Evolutionary conservation across 2,797 vertebrate genomes (phyloP), one percentile per base, ranked within the genome.

Genomic region (Gallinago nigripennis): DNA sequence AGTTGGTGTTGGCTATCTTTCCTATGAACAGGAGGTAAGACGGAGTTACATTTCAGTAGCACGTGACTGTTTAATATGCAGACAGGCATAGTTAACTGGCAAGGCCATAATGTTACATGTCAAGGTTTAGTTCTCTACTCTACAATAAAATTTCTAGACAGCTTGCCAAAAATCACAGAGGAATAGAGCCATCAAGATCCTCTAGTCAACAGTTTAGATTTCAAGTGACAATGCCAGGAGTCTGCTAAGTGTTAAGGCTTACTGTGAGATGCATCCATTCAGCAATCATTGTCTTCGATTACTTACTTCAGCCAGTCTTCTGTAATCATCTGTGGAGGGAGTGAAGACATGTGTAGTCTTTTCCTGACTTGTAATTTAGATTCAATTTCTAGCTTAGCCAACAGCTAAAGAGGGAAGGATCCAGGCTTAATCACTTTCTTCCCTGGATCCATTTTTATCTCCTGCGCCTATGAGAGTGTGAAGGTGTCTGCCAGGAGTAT

Each of bases 161-260:
- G 11, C 20, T 90, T 94, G 57, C 88, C 80, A 95, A 93, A 94
- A 92, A 37, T 64, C 88, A 50, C 53, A 31, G 69, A 88, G 20
- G 14, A 91, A 71, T 48, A 81, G 41, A 81, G 18, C 48, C 45
- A 53, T 78, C 75, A 90, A 88, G 25, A 21, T 90, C 66, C 50
- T 81, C 53, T 37, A 90, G 45, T 88, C 64, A 88, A 71, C 65
- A 82, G 60, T 90, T 93, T 75, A 65, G 33, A 27, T 68, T 86
- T 88, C 33, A 54, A 86, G 33, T 69, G 83, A 50, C 57, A 88
- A 76, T 73, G 77, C 20, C 57, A 72, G 70, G 33, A 92, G 50
- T 81, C 77, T 82, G 73, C 28, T 86, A 81, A 88, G 37, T 65
- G 61, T 86, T 83, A 75, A 78, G 57, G 9, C 53, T 88, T 87